A percentile compares a stretch with the other conserved stretches of the same genome.
Conservation (phyloP, 2,113 vertebrate genomes). For the Oryzias woworae region DNA sequence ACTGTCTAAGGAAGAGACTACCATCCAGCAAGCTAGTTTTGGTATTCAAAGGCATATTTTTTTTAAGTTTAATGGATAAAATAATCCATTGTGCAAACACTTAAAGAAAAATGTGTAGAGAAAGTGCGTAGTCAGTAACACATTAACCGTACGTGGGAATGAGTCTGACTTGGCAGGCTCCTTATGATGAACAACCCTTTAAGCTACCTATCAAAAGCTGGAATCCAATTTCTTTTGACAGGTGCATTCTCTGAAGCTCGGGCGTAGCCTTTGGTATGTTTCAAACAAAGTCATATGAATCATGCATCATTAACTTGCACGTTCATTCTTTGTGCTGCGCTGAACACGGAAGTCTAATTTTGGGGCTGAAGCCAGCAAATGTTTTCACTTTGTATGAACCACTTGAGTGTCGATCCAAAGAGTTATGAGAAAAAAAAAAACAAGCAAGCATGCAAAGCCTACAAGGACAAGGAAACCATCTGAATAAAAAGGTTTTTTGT, state of each 20-base stretch:
- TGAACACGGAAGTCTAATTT: not conserved
- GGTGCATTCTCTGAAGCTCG: not conserved
- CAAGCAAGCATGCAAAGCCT: not conserved
- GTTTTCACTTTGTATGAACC: not conserved
- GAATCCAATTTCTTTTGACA: not conserved
- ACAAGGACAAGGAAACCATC: not conserved
- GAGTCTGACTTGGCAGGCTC: no score
- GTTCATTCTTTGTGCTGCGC: not conserved
- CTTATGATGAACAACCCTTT: constrained; percentile 2
- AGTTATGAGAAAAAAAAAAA: not conserved
- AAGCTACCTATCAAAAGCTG: not conserved
- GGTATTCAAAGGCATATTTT: no score
- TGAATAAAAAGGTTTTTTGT: not conserved
- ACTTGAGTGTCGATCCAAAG: not conserved
- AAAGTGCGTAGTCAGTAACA: not conserved
- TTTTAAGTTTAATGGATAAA: no score
- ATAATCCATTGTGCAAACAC: no score
- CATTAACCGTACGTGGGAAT: not conserved
- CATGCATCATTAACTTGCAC: not conserved
- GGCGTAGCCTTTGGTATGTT: not conserved
- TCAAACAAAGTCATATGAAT: not conserved
- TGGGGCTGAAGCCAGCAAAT: not conserved
- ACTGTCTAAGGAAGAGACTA: no score
- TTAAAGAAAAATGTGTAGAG: not conserved
- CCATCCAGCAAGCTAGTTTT: no score